Evolutionary conservation across 2,113 vertebrate genomes (phyloP), one percentile per base, ranked within the genome.

Genomic region (Xiphophorus hellerii): DNA sequence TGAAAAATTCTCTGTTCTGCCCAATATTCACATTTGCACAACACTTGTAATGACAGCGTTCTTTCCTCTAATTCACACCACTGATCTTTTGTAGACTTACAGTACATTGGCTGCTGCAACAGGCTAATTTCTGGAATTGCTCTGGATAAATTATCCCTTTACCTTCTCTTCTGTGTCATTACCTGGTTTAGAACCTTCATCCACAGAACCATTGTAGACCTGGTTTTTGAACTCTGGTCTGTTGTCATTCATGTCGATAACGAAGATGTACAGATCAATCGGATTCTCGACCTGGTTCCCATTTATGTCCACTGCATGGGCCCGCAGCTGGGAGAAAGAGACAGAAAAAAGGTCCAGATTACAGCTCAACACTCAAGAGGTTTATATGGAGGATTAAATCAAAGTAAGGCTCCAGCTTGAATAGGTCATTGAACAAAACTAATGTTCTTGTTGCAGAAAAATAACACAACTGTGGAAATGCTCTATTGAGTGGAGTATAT

Each of bases 231-330:
- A 99, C 87, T 99, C 97, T 0, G 98, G 98, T 3, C 98, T 94
- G 95, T 99, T 99, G 95, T 99, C 98, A 0, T 99, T 99, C 98
- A 99, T 99, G 92, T 99, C 98, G 61, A 99, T 99, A 84, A 99
- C 98, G 0, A 97, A 98, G 94, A 98, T 98, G 90, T 98, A 98
- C 68, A 99, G 95, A 92, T 99, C 98, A n/a, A 99, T 98, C 27
- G 98, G 98, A 85, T 98, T 98, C 94, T 99, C 98, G 84, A 99
- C 97, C 93, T 98, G 97, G 93, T 97, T 98, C 25, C 98, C 98
- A 4, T 99, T 99, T 97, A 98, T 98, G 89, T 99, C 97, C 88
- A 98, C 98, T 0, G 98, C 98, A 3, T 99, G 98, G 44, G 98
- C 98, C 64, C 97, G 93, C 61, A 99, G 95, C 98, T 99, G 93